phyloP scores from a whole-genome alignment of 2,797 vertebrate species.

The Danio kyathit region DNA sequence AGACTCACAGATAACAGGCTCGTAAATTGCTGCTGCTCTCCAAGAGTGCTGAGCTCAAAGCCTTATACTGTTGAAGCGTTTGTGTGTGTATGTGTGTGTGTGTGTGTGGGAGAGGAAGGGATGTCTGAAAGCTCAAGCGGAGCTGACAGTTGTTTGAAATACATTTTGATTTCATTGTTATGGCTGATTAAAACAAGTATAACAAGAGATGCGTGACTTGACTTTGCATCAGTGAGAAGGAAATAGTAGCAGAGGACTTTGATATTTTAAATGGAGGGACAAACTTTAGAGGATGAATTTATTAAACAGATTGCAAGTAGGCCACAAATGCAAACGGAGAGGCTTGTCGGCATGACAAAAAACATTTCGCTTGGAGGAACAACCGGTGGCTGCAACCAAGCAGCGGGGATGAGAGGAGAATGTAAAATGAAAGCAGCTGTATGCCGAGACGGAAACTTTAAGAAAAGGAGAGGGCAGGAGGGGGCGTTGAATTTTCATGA shows the following conservation, averaged over 20 bases:
- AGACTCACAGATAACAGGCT: constrained; percentile 42
- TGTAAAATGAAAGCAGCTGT: constrained; percentile 86
- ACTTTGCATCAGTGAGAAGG: constrained; percentile 55
- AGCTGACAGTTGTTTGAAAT: not conserved
- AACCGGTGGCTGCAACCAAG: constrained; percentile 73
- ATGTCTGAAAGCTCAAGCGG: constrained; percentile 30
- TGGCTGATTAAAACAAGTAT: not conserved
- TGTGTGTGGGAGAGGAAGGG: constrained; percentile 25
- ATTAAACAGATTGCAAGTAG: constrained; percentile 78
- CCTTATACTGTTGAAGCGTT: not conserved
- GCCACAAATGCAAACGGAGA: constrained; percentile 66
- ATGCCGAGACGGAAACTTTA: constrained; percentile 66
- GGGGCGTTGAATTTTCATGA: constrained; percentile 72
- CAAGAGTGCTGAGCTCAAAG: constrained; percentile 9
- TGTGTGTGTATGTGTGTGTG: constrained; percentile 23
- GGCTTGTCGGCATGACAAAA: constrained; percentile 27
- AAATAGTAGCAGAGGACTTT: constrained; percentile 61
- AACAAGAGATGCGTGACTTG: not conserved
- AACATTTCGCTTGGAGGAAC: constrained; percentile 73
- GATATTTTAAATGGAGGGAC: constrained; percentile 67
- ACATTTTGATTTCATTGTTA: not conserved
- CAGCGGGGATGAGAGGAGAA: constrained; percentile 78
- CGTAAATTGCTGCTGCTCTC: constrained; percentile 29
- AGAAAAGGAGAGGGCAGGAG: constrained; percentile 58
- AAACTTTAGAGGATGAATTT: constrained; percentile 75